phyloP scores from a whole-genome alignment of 2,113 vertebrate species.

The Turdus rufiventris region DNA sequence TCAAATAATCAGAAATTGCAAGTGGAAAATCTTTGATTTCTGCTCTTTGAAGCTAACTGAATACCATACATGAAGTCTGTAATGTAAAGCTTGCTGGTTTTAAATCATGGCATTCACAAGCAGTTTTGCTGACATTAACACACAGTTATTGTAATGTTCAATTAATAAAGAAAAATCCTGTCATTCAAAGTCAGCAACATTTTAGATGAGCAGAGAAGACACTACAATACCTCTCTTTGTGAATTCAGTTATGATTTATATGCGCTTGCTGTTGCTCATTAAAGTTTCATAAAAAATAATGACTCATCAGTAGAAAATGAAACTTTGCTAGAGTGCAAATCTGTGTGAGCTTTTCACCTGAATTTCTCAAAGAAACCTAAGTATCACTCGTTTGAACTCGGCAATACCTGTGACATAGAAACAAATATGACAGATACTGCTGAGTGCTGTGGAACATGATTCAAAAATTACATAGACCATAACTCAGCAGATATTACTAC shows the following conservation, averaged over 20 bases:
- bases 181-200: not conserved
- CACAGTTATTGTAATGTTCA: not conserved
- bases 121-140: not conserved
- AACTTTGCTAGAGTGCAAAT: not conserved
- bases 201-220: not conserved
- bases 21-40: not conserved
- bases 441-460: not conserved
- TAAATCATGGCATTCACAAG: not conserved
- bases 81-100: not conserved
- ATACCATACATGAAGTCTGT: not conserved
- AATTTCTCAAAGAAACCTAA: not conserved
- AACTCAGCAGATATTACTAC: not conserved
- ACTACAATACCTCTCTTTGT: not conserved
- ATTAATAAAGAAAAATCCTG: not conserved
- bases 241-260: not conserved
- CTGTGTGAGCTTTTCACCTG: not conserved
- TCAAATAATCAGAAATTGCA: too few species aligned
- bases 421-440: not conserved
- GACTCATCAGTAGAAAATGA: not conserved
- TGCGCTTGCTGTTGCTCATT: not conserved
- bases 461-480: not conserved
- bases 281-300: not conserved
- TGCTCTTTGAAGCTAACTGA: not conserved
- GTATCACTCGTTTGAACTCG: not conserved
- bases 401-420: not conserved